Evolutionary conservation across 2,797 vertebrate species (phyloP).

Genomic region (Columba guinea): DNA sequence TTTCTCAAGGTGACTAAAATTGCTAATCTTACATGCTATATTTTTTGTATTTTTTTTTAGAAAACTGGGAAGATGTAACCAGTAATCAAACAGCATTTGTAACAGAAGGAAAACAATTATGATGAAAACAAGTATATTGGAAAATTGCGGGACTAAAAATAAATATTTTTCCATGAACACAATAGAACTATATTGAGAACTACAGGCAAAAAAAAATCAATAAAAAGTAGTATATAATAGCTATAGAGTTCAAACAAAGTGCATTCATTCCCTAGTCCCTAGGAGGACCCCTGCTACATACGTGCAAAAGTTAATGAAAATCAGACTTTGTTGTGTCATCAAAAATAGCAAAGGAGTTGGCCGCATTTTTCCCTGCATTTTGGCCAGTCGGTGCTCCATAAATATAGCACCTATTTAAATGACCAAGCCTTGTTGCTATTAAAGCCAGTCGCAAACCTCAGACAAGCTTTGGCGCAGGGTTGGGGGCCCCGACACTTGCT

Average conservation of each 20-base stretch:
- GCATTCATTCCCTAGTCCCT: slow-evolving; percentile 59
- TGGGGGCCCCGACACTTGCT: neutral
- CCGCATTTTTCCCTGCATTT: neutral
- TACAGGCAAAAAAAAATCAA: slow-evolving; percentile 57
- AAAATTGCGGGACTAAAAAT: slow-evolving; percentile 53
- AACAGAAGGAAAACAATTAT: slow-evolving; percentile 11
- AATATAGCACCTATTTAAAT: slow-evolving; percentile 61
- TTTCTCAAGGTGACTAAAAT: neutral
- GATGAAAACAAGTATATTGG: slow-evolving; percentile 45
- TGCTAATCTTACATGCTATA: neutral
- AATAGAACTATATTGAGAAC: slow-evolving; percentile 59
- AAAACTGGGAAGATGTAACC: neutral
- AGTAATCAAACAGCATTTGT: neutral
- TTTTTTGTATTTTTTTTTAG: neutral
- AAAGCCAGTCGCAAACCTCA: neutral
- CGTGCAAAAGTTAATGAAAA: slow-evolving; percentile 66
- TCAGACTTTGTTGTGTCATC: slow-evolving; percentile 66
- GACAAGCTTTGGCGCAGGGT: neutral
- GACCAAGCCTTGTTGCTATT: neutral
- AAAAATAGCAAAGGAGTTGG: slow-evolving; percentile 50
- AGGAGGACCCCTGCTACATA: slow-evolving; percentile 63
- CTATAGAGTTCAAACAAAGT: slow-evolving; percentile 67
- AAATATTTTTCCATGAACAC: slow-evolving; percentile 67
- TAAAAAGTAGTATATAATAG: slow-evolving; percentile 68
- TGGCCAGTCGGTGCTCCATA: slow-evolving; percentile 46